Conservation (phyloP, 2,797 vertebrate genomes). For the Pseudomugil tenellus region DNA sequence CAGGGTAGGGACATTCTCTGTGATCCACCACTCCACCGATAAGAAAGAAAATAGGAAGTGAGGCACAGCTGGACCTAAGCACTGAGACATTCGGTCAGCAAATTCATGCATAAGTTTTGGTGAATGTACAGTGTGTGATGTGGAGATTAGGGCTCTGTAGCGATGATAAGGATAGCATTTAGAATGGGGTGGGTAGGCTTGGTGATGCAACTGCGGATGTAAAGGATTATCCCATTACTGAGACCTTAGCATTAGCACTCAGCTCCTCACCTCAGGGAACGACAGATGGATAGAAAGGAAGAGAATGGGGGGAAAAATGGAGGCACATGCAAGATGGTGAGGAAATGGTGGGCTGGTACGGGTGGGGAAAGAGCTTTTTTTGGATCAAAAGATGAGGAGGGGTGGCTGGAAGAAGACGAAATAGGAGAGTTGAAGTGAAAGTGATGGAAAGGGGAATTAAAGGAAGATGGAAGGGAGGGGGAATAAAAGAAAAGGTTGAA, state of each 20-base stretch:
- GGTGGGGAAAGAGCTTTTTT: background rate
- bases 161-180: constrained; percentile 53
- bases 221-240: constrained; percentile 71
- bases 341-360: background rate
- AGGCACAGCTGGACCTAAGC: background rate
- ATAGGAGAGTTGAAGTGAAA: constrained; percentile 45
- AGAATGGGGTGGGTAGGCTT: constrained; percentile 37
- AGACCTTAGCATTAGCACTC: constrained; percentile 61
- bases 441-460: constrained; percentile 54
- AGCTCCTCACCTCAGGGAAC: constrained; percentile 64
- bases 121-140: constrained; percentile 17
- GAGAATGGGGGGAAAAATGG: constrained; percentile 13
- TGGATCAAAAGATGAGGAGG: constrained; percentile 25
- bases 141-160: constrained; percentile 42
- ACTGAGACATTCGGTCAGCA: constrained; percentile 28
- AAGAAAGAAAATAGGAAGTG: constrained; percentile 40
- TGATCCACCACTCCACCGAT: constrained; percentile 27
- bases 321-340: constrained; percentile 8
- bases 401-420: constrained; percentile 34
- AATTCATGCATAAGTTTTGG: constrained; percentile 15
- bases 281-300: constrained; percentile 31
- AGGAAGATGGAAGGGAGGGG: constrained; percentile 22
- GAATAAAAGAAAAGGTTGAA: constrained; percentile 50
- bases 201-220: constrained; percentile 51
- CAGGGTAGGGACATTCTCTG: background rate